phyloP scores from a whole-genome alignment of 2,888 invertebrate genomes.

The Matsumyia berberina region DNA sequence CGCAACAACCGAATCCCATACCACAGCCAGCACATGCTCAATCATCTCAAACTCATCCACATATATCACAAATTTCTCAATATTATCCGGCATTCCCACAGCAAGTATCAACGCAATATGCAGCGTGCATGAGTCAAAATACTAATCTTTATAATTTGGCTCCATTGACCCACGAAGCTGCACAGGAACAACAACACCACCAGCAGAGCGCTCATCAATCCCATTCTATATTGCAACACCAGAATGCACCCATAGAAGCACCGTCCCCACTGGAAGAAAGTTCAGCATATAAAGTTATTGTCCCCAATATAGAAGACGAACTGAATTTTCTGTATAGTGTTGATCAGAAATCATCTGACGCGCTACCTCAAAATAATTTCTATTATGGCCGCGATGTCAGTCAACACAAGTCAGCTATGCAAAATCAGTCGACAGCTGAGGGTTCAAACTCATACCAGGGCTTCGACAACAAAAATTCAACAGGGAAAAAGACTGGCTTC shows the following conservation, averaged over 20 bases:
- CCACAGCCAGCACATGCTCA: slow-evolving; percentile 90
- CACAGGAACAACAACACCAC: slow-evolving; percentile 80
- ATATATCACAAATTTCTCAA: slow-evolving; percentile 86
- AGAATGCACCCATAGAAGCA: slow-evolving; percentile 46
- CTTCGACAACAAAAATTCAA: slow-evolving; percentile 46
- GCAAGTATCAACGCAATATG: slow-evolving; percentile 83
- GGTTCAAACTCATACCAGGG: slow-evolving; percentile 23
- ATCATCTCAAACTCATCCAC: slow-evolving; percentile 89
- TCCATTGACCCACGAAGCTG: slow-evolving; percentile 71
- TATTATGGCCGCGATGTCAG: slow-evolving; percentile 69
- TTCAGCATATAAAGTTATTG: slow-evolving; percentile 92
- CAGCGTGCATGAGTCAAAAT: slow-evolving; percentile 83
- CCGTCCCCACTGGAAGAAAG: slow-evolving; percentile 85
- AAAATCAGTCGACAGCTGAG: slow-evolving; percentile 23
- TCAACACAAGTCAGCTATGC: slow-evolving; percentile 16
- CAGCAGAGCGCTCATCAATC: slow-evolving; percentile 78
- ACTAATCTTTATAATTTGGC: slow-evolving; percentile 68
- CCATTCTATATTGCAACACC: slow-evolving; percentile 74
- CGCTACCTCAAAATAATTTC: slow-evolving; percentile 81
- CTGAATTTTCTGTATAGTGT: slow-evolving; percentile 89
- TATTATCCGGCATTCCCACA: slow-evolving; percentile 83
- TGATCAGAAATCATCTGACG: slow-evolving; percentile 78
- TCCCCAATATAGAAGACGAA: slow-evolving; percentile 95
- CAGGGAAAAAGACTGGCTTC: slow-evolving; percentile 87
- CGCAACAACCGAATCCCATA: slow-evolving; percentile 87